Conservation (phyloP, 1,140 invertebrate species). For the Leptinotarsa texana region DNA sequence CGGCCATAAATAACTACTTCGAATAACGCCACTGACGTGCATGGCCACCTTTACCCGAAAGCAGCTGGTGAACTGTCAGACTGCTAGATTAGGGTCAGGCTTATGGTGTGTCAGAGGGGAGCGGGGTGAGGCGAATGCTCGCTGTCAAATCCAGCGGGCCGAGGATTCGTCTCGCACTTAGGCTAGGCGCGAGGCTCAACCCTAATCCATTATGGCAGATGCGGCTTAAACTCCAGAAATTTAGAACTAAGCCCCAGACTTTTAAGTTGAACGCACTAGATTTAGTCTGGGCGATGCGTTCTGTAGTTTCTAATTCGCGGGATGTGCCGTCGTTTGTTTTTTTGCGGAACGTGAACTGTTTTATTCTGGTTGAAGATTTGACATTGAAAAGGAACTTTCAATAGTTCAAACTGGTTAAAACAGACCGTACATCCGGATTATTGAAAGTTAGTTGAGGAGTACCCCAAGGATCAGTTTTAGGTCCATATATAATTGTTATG, state of each 20-base stretch:
- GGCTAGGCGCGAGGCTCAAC: conserved; percentile 46
- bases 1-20: conserved; percentile 39
- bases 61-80: conserved; percentile 53
- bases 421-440: too few relatives aligned
- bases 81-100: conserved; percentile 52
- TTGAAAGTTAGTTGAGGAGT: too few relatives aligned
- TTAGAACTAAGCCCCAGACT: conserved; percentile 35
- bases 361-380: too few relatives aligned
- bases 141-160: conserved; percentile 47
- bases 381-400: too few relatives aligned
- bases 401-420: too few relatives aligned
- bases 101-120: conserved; percentile 40
- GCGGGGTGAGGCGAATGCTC: conserved; percentile 39
- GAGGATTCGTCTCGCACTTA: conserved; percentile 49
- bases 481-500: too few relatives aligned
- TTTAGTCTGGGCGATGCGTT: not conserved
- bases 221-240: conserved; percentile 44
- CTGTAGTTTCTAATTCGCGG: not conserved
- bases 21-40: conserved; percentile 30
- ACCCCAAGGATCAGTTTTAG: too few relatives aligned
- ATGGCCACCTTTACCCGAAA: conserved; percentile 42
- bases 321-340: too few relatives aligned
- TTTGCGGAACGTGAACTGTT: too few relatives aligned
- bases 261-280: conserved; percentile 18
- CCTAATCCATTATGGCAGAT: conserved; percentile 54